Percentiles rank a stretch among this genome's conserved stretches.
These are phyloP conservation scores for Dascyllus trimaculatus DNA, from an alignment of 2,113 vertebrate genomes.

Conservation along the genomic window DNA sequence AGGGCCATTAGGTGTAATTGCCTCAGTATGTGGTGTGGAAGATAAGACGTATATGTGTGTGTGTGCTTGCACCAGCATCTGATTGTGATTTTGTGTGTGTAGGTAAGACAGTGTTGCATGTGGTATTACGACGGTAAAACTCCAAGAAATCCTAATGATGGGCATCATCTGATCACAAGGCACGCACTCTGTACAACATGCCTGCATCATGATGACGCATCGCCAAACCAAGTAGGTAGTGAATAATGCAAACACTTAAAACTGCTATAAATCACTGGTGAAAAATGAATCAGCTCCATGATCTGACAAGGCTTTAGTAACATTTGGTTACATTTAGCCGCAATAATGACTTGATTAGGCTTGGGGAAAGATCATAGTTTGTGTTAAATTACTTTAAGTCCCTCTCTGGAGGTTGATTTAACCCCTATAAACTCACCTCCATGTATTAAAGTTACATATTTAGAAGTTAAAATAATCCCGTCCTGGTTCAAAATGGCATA, in stretches of 20 bases:
- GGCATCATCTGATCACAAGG: constrained; percentile 30
- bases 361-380: neutral
- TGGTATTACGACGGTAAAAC: constrained; percentile 10
- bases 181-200: constrained; percentile 4
- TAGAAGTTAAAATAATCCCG: no score
- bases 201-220: neutral
- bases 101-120: neutral
- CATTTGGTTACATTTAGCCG: neutral
- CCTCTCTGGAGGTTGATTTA: no score
- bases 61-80: constrained; percentile 5
- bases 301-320: neutral
- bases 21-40: constrained; percentile 20
- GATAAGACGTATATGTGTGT: constrained; percentile 5
- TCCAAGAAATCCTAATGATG: constrained; percentile 22
- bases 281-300: neutral
- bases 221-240: neutral
- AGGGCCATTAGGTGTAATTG: constrained; percentile 42
- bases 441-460: no score
- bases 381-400: neutral
- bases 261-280: neutral
- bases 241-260: neutral
- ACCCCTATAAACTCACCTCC: no score
- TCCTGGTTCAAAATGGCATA: no score
- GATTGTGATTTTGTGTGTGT: constrained; percentile 31
- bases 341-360: neutral